These are phyloP conservation scores for Lasiurus cinereus DNA, from an alignment of 2,113 vertebrate genomes.

Conservation along the genomic window DNA sequence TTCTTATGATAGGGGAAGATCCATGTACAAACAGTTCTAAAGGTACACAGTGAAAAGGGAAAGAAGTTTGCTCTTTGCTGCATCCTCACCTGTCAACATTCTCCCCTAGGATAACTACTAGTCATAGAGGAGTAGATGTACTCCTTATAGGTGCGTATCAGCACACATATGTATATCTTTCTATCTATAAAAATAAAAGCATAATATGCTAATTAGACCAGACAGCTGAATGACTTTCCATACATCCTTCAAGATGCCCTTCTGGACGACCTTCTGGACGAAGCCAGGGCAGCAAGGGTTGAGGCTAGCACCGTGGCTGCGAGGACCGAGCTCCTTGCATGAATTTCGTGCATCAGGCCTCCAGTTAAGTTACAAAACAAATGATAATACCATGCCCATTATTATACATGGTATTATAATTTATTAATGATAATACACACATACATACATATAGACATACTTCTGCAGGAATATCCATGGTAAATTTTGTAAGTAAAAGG, in stretches of 20 bases:
- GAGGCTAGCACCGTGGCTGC: no score
- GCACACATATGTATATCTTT: neutral
- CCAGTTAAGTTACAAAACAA: conserved; percentile 12
- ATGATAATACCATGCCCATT: neutral
- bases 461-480: neutral
- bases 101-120: neutral
- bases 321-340: no score
- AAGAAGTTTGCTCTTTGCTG: neutral
- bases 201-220: no score
- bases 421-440: no score
- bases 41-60: neutral
- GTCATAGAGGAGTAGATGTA: neutral
- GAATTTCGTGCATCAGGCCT: no score
- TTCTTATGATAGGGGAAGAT: neutral
- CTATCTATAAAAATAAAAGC: neutral
- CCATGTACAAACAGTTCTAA: neutral
- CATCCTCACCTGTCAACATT: neutral
- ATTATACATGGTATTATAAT: no score
- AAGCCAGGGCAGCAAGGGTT: no score
- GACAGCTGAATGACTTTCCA: no score
- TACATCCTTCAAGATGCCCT: no score
- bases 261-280: no score
- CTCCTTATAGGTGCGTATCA: neutral
- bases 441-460: neutral
- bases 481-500: conserved; percentile 15